These are phyloP conservation scores for Octodon degus DNA, from an alignment of 2,113 vertebrate genomes.

Conservation along the genomic window DNA sequence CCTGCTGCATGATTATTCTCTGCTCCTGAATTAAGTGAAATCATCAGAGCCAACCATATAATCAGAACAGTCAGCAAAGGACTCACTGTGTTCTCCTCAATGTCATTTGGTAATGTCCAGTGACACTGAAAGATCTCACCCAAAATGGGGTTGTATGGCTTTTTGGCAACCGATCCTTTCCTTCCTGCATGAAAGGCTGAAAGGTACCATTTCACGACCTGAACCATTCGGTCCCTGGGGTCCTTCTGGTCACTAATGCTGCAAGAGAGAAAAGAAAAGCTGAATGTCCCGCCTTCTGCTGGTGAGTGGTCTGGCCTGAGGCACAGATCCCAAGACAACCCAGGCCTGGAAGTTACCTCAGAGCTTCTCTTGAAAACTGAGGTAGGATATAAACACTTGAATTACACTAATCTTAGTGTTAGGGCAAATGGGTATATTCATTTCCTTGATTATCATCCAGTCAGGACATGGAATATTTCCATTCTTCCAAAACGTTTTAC, in stretches of 20 bases:
- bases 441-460: constrained; percentile 3
- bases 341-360: background rate
- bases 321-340: no score
- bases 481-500: background rate
- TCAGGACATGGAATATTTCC: background rate
- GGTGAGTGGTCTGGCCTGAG: background rate
- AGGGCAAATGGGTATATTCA: background rate
- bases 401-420: background rate
- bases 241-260: constrained; percentile 97
- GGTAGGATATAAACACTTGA: background rate
- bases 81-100: constrained; percentile 91
- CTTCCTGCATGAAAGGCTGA: constrained; percentile 99
- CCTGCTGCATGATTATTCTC: background rate
- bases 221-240: constrained; percentile 95
- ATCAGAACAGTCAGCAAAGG: background rate
- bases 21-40: background rate
- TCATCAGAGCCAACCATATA: background rate
- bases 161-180: constrained; percentile 99
- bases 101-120: constrained; percentile 93
- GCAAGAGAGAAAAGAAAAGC: constrained; percentile 45
- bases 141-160: constrained; percentile 98
- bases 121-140: constrained; percentile 98
- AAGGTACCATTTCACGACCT: constrained; percentile 98
- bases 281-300: background rate
- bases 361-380: background rate